Evolutionary conservation across 2,113 vertebrate genomes (phyloP).

Genomic region (Pavo muticus): DNA sequence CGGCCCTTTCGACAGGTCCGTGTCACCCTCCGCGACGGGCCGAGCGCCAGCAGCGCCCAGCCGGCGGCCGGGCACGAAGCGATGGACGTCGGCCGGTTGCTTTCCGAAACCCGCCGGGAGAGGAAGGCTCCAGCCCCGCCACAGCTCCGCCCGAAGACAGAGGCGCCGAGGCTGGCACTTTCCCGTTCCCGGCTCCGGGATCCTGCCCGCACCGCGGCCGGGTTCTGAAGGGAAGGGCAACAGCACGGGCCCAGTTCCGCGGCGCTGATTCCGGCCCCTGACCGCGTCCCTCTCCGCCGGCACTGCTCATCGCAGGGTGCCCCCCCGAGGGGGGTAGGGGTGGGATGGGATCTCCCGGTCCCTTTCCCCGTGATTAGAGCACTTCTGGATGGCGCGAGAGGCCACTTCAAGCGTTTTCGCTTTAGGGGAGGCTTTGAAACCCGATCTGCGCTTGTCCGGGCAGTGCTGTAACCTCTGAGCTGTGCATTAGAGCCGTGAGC

Average conservation of each 20-base stretch:
- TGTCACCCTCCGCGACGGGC: not conserved
- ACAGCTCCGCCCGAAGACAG: not conserved
- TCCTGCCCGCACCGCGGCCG: rapidly evolving
- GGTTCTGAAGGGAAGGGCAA: not conserved
- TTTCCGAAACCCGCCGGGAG: not conserved
- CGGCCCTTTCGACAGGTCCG: not conserved
- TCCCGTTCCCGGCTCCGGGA: not conserved
- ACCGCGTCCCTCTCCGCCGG: rapidly evolving
- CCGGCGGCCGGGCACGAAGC: not conserved
- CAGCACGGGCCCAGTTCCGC: not conserved
- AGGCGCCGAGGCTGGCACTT: not conserved
- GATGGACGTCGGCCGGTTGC: not conserved
- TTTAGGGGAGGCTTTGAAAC: not conserved
- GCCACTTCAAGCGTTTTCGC: not conserved
- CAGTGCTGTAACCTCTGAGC: not conserved
- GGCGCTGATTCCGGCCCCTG: not conserved
- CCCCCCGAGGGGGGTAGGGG: no score
- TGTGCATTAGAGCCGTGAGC: not conserved
- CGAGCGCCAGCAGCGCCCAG: not conserved
- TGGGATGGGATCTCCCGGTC: not conserved
- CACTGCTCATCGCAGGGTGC: not conserved
- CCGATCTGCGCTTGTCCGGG: not conserved
- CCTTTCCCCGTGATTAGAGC: not conserved
- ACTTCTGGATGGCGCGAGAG: not conserved
- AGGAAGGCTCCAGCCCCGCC: not conserved